Evolutionary conservation across 2,797 vertebrate genomes (phyloP).

Genomic region (Oryzias dopingdopingensis): DNA sequence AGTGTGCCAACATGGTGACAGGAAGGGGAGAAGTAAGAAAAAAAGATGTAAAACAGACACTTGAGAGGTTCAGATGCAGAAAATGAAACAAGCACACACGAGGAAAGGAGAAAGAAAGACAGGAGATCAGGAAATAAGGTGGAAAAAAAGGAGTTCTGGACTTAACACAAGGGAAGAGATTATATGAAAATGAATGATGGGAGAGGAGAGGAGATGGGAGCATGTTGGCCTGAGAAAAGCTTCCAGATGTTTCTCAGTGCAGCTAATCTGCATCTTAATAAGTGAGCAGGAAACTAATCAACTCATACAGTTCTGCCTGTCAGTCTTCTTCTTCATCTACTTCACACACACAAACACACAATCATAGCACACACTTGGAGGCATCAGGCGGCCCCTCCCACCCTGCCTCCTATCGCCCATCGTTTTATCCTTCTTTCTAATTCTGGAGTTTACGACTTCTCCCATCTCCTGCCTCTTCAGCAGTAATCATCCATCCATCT

Average conservation of each 20-base stretch:
- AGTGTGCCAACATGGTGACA: conserved; percentile 18
- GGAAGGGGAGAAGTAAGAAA: conserved; percentile 25
- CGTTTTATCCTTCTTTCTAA: conserved; percentile 58
- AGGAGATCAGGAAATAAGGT: conserved; percentile 9
- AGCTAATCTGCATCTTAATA: conserved; percentile 80
- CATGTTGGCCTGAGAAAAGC: conserved; percentile 51
- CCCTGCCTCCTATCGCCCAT: conserved; percentile 11
- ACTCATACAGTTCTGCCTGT: conserved; percentile 72
- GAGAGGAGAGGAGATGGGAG: conserved; percentile 21
- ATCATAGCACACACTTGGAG: conserved; percentile 24
- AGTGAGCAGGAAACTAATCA: conserved; percentile 78
- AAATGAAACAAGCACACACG: conserved; percentile 19
- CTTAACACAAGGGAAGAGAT: conserved; percentile 16
- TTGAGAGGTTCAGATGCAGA: conserved; percentile 26
- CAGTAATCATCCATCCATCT: conserved; percentile 65
- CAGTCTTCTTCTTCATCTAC: conserved; percentile 51
- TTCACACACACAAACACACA: conserved; percentile 8
- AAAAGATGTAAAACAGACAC: conserved; percentile 25
- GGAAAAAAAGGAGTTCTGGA: conserved; percentile 14
- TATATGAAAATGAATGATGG: conserved; percentile 36
- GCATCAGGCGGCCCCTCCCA: conserved; percentile 10
- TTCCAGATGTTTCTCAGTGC: conserved; percentile 78
- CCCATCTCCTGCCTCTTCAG: conserved; percentile 46
- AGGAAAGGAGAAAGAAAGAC: conserved; percentile 15
- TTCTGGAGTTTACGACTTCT: conserved; percentile 53